phyloP scores from a whole-genome alignment of 2,797 vertebrate genomes.

The Rhinogobio ventralis region DNA sequence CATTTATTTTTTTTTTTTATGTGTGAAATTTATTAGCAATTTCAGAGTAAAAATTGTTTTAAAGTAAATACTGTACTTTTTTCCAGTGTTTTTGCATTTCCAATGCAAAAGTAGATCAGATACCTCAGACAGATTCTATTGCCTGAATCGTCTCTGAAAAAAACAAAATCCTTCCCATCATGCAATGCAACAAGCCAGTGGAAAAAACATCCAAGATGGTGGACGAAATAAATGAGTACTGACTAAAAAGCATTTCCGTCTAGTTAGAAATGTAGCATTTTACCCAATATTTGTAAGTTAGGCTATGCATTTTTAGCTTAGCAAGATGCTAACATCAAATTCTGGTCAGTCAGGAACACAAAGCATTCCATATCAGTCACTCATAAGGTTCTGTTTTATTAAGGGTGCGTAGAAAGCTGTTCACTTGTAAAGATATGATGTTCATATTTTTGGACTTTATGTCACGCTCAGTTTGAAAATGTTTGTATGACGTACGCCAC shows the following conservation, averaged over 20 bases:
- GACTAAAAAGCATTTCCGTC: background rate
- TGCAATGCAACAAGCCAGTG: background rate
- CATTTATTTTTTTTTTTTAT: too few relatives aligned
- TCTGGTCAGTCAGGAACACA: too few relatives aligned
- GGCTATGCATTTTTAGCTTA: background rate
- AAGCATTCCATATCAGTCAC: background rate
- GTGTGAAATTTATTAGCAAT: too few relatives aligned
- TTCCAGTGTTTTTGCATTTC: too few relatives aligned
- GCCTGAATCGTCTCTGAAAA: background rate
- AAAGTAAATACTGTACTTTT: too few relatives aligned
- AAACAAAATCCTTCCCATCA: background rate
- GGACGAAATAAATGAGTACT: background rate
- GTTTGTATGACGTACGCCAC: slow-evolving; percentile 17
- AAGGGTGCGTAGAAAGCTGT: background rate
- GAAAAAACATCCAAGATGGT: too few relatives aligned
- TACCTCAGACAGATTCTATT: background rate
- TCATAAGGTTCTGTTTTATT: background rate
- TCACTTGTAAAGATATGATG: background rate
- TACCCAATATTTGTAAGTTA: background rate
- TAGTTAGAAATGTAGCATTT: background rate
- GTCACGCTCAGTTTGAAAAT: slow-evolving; percentile 2
- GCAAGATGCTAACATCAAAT: background rate
- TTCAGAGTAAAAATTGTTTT: too few relatives aligned
- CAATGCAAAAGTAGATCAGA: background rate
- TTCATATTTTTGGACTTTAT: background rate